Evolutionary conservation across 2,113 vertebrate genomes (phyloP).

Genomic region (Bungarus multicinctus): DNA sequence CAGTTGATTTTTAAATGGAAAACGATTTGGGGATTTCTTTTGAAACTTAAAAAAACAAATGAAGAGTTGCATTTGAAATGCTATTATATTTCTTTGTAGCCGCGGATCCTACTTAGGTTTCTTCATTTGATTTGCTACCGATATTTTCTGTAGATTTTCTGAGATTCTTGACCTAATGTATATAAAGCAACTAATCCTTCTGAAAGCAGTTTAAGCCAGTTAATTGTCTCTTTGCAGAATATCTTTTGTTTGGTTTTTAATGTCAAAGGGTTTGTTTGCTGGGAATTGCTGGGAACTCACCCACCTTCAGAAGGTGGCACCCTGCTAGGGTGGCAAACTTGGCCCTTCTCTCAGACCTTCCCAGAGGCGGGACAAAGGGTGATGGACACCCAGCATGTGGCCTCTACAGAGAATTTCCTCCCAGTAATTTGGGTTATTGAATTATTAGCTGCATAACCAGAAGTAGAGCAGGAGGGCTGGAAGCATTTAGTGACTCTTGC

Average conservation of each 20-base stretch:
- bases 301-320: constrained; percentile 74
- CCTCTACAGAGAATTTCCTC: constrained; percentile 70
- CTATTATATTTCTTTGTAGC: background rate
- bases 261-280: background rate
- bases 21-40: background rate
- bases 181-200: background rate
- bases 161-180: background rate
- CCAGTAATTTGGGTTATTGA: constrained; percentile 28
- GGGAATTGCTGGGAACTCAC: constrained; percentile 82
- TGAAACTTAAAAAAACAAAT: background rate
- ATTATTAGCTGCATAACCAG: background rate
- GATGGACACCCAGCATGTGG: constrained; percentile 64
- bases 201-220: background rate
- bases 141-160: background rate
- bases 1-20: background rate
- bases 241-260: background rate
- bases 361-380: constrained; percentile 51
- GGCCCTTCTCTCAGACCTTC: constrained; percentile 79
- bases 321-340: constrained; percentile 67
- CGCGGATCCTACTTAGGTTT: background rate
- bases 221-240: background rate
- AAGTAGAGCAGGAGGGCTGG: too few relatives aligned
- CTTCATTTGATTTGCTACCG: background rate
- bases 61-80: background rate
- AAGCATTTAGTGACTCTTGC: background rate